phyloP scores from a whole-genome alignment of 1,140 invertebrate species.

The Brachionus rotundiformis region DNA sequence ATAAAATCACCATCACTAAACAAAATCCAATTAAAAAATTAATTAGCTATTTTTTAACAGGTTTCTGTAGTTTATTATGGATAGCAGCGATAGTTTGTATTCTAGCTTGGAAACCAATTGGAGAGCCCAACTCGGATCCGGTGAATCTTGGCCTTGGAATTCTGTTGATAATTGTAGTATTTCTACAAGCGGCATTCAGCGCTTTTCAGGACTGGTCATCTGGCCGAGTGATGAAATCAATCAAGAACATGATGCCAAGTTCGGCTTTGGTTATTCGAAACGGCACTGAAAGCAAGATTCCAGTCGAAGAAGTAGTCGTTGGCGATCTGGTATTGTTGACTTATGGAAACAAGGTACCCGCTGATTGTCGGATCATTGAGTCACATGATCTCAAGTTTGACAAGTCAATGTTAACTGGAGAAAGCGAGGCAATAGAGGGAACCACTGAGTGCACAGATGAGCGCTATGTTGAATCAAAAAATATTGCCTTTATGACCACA shows the following conservation, averaged over 20 bases:
- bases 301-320: slow-evolving; percentile 90
- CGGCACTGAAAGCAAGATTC: slow-evolving; percentile 63
- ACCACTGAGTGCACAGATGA: slow-evolving; percentile 29
- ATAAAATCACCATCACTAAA: slow-evolving; percentile 7
- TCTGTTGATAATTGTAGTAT: neutral
- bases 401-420: slow-evolving; percentile 36
- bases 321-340: slow-evolving; percentile 90
- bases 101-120: slow-evolving; percentile 35
- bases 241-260: slow-evolving; percentile 28
- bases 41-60: slow-evolving; percentile 29
- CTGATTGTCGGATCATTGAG: slow-evolving; percentile 88
- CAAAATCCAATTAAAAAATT: slow-evolving; percentile 13
- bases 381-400: slow-evolving; percentile 59
- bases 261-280: slow-evolving; percentile 77
- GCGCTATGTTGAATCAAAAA: slow-evolving; percentile 1
- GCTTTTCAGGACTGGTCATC: slow-evolving; percentile 45
- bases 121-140: slow-evolving; percentile 5
- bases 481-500: slow-evolving; percentile 23
- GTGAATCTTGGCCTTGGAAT: slow-evolving; percentile 18
- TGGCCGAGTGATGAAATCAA: slow-evolving; percentile 37
- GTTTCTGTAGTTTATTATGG: slow-evolving; percentile 28
- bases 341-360: slow-evolving; percentile 94
- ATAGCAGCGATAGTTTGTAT: slow-evolving; percentile 37
- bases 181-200: slow-evolving; percentile 40
- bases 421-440: slow-evolving; percentile 31